phyloP scores from a whole-genome alignment of 37 sponge, comb jelly and placozoan genomes.

The Haliclona indistincta region DNA sequence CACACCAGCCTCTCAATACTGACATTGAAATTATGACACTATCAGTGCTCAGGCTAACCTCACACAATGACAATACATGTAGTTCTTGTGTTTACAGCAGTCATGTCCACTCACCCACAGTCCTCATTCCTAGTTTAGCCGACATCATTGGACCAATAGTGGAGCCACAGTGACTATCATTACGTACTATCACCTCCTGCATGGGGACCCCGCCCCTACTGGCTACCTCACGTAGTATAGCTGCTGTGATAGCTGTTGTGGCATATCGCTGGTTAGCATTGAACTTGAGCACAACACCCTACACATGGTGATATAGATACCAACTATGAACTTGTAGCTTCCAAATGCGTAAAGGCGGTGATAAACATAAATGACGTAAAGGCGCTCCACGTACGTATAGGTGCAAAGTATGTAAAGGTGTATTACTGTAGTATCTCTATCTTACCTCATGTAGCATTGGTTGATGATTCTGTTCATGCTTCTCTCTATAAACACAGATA shows the following conservation, averaged over 20 bases:
- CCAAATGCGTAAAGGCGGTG: too few relatives aligned
- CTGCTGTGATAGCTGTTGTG: constrained; percentile 88
- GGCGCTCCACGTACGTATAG: too few relatives aligned
- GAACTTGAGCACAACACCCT: constrained; percentile 88
- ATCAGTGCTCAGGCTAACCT: too few relatives aligned
- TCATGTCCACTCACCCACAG: constrained; percentile 77
- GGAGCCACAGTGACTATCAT: constrained; percentile 93
- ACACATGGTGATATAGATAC: too few relatives aligned
- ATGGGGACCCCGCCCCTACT: constrained; percentile 62
- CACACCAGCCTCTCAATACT: too few relatives aligned
- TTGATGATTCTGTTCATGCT: constrained; percentile 84
- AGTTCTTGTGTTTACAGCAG: too few relatives aligned
- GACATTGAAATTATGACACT: too few relatives aligned
- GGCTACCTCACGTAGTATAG: constrained; percentile 75
- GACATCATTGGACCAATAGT: constrained; percentile 96
- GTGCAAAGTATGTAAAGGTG: too few relatives aligned
- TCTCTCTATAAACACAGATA: constrained; percentile 71
- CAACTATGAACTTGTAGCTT: too few relatives aligned
- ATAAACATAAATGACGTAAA: too few relatives aligned
- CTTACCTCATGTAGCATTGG: constrained; percentile 82
- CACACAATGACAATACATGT: too few relatives aligned
- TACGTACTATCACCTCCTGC: constrained; percentile 89
- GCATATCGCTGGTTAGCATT: constrained; percentile 94
- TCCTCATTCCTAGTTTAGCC: constrained; percentile 88
- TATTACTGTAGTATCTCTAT: too few relatives aligned